Conservation (phyloP, 2,113 vertebrate genomes). For the Microtus montanus region DNA sequence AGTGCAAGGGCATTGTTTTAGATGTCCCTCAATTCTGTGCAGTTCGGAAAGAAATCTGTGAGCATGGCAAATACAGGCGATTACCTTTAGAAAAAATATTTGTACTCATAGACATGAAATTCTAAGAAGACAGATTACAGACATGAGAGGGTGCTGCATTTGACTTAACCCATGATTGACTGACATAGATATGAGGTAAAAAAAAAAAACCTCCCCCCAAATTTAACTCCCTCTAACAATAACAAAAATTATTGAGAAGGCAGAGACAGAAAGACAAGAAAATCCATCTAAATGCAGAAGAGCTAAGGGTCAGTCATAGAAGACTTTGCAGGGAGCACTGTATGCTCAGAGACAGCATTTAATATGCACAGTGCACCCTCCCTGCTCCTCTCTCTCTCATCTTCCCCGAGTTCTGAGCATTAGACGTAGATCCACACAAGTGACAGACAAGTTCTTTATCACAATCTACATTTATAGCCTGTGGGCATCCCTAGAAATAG, state of each 20-base stretch:
- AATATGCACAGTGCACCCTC: background rate
- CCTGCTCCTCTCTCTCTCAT: background rate
- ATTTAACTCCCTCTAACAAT: background rate
- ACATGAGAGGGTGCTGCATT: background rate
- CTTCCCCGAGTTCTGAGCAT: background rate
- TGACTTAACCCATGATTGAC: background rate
- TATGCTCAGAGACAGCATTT: too few species aligned
- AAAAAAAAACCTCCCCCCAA: background rate
- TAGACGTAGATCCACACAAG: background rate
- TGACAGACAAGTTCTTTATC: background rate
- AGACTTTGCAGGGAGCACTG: background rate
- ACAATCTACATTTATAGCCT: background rate
- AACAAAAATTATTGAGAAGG: background rate
- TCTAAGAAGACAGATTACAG: constrained; percentile 5
- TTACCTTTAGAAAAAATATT: background rate
- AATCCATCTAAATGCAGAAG: background rate
- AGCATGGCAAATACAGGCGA: background rate
- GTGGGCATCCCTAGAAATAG: background rate
- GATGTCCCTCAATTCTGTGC: background rate
- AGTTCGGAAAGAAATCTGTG: background rate
- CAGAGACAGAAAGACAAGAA: background rate
- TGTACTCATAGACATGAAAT: background rate
- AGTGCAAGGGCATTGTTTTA: background rate
- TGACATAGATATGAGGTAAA: background rate
- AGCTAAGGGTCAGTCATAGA: too few species aligned